Evolutionary conservation across 2,888 invertebrate genomes (phyloP).

Genomic region (Eupsilia transversa): DNA sequence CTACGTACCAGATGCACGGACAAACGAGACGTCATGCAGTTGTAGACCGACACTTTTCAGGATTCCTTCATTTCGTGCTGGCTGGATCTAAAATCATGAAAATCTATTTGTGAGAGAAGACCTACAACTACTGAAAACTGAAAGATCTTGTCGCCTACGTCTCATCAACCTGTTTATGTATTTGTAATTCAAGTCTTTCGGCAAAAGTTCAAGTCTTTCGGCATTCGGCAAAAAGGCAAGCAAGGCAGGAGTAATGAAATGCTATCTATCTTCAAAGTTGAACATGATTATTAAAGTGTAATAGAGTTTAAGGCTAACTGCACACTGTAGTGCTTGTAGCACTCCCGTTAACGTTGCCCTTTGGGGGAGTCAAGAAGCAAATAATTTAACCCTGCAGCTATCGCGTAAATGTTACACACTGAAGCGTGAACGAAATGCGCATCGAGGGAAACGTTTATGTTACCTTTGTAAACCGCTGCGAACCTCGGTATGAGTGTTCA

Average conservation of each 20-base stretch:
- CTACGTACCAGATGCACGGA: background rate
- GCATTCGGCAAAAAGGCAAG: too few species aligned
- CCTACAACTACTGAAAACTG: background rate
- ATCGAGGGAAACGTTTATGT: slow-evolving; percentile 45
- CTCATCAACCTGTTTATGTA: background rate
- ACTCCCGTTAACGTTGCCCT: slow-evolving; percentile 10
- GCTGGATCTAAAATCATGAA: background rate
- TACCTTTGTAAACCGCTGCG: slow-evolving; percentile 14
- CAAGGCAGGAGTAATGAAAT: background rate
- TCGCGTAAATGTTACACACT: slow-evolving; percentile 43
- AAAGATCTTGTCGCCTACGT: background rate
- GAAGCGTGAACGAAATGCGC: slow-evolving; percentile 37
- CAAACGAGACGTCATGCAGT: slow-evolving; percentile 3
- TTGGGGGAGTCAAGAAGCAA: slow-evolving; percentile 41
- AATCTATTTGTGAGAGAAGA: slow-evolving; percentile 12
- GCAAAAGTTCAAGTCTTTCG: too few species aligned
- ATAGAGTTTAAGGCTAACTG: slow-evolving; percentile 20
- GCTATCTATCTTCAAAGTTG: slow-evolving; percentile 1
- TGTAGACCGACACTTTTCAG: slow-evolving; percentile 1
- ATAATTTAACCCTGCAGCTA: slow-evolving; percentile 47
- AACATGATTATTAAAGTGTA: slow-evolving; percentile 13
- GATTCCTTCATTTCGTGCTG: slow-evolving; percentile 7
- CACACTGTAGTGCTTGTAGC: slow-evolving; percentile 11
- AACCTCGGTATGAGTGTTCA: background rate
- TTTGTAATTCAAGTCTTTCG: background rate